Percentiles rank a stretch among this genome's conserved stretches.
These are phyloP conservation scores for Timema podura DNA, from an alignment of 2,888 invertebrate genomes.

Conservation along the genomic window DNA sequence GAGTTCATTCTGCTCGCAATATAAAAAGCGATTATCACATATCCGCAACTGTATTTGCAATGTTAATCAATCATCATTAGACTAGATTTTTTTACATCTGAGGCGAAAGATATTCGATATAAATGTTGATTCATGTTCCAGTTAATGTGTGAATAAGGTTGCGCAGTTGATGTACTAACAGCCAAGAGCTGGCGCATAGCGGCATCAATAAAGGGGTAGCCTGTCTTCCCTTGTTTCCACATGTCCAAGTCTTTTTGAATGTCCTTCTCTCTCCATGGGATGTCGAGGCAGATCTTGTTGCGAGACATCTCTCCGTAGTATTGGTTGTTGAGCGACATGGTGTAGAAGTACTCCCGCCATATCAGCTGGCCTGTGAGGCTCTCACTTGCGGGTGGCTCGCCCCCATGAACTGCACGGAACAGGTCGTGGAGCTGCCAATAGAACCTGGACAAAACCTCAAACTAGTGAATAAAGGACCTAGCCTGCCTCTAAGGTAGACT, in stretches of 20 bases:
- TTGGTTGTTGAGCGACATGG: constrained; percentile 70
- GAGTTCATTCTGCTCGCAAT: too few species aligned
- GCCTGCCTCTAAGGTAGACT: too few species aligned
- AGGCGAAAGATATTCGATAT: too few species aligned
- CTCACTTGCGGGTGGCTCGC: constrained; percentile 44
- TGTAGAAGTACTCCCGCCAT: constrained; percentile 75
- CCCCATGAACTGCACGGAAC: constrained; percentile 55
- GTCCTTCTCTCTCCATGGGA: constrained; percentile 56
- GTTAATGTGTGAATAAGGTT: background rate
- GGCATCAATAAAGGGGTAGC: constrained; percentile 71
- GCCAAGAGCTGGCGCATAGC: constrained; percentile 62
- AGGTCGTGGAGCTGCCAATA: constrained; percentile 66
- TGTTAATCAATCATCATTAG: too few species aligned
- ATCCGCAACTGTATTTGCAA: too few species aligned
- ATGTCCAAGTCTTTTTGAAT: constrained; percentile 36
- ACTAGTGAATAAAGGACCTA: constrained; percentile 7
- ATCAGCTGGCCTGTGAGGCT: constrained; percentile 60
- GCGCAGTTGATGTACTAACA: constrained; percentile 36
- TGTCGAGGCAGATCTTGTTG: constrained; percentile 68
- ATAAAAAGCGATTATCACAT: too few species aligned
- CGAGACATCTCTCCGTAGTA: constrained; percentile 62
- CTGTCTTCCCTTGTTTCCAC: constrained; percentile 61
- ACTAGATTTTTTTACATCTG: too few species aligned
- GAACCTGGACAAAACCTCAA: constrained; percentile 48
- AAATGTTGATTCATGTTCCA: too few species aligned